Evolutionary conservation across 2,888 invertebrate genomes (phyloP), one percentile per base, ranked within the genome.

Genomic region (Lasiommata megera): DNA sequence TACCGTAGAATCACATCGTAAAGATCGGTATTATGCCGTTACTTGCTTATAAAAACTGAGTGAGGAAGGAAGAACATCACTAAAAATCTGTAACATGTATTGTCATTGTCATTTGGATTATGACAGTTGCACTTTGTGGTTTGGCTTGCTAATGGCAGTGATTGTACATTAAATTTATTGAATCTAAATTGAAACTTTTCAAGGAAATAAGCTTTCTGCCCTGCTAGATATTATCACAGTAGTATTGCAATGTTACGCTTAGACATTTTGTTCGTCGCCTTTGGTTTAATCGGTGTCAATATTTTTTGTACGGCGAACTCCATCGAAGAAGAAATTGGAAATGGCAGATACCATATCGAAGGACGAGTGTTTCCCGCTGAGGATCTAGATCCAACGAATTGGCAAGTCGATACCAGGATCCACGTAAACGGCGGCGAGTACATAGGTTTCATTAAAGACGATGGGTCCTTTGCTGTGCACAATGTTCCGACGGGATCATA

Each of bases 401-500:
- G 97, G 96, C 95, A 96, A 77, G 89, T 93, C 7, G 93, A 94
- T 67, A 95, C 96, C 0, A 93, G 94, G 65, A 91, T 97, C 16
- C 94, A 97, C 76, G 95, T 97, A 6, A 98, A 98, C 78, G 96
- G 97, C 8, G 98, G 98, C 12, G 96, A 97, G 80, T 95, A 94
- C 77, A 92, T 96, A 67, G 98, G 96, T 48, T 97, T 97, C 78
- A 88, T 98, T 12, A 96, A 96, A 70, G 96, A 96, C 69, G 99
- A 99, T 85, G 99, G 99, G 11, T 93, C 95, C 6, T 99, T 99
- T 80, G 89, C 94, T 1, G 94, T 99, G 40, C 95, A 96, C 73
- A 97, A 97, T 73, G 92, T 99, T 0, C 96, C 97, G 0, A 94
- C 96, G 0, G 98, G 98, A 6, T 99, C 99, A 0, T 99, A 98